Percentiles rank a stretch among this genome's conserved stretches.
phyloP scores from a whole-genome alignment of 2,888 invertebrate species.

The Meliscaeva auricollis region DNA sequence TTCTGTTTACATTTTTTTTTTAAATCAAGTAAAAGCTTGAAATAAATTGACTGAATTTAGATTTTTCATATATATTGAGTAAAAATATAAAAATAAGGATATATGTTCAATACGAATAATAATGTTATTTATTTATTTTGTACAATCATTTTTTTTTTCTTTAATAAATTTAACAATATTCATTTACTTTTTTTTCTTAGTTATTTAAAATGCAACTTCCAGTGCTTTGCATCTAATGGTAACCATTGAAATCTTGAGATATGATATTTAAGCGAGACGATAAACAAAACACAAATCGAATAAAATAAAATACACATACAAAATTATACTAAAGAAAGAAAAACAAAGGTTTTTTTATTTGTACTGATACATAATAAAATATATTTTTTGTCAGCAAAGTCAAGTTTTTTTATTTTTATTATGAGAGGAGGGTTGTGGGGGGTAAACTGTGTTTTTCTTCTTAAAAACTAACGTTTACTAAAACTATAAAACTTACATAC shows the following conservation, averaged over 20 bases:
- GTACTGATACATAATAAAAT: constrained; percentile 67
- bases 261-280: neutral
- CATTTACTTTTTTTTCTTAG: neutral
- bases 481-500: constrained; percentile 73
- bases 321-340: constrained; percentile 10
- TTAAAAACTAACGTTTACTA: constrained; percentile 62
- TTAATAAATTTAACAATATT: neutral
- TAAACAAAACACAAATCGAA: constrained; percentile 32
- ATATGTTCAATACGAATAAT: neutral
- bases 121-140: neutral
- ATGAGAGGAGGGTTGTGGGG: constrained; percentile 55
- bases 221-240: too few relatives aligned
- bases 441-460: constrained; percentile 56
- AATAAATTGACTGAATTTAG: too few relatives aligned
- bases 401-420: constrained; percentile 49
- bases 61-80: too few relatives aligned
- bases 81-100: too few relatives aligned
- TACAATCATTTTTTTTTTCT: neutral
- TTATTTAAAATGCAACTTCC: constrained; percentile 5
- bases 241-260: neutral
- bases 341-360: constrained; percentile 46
- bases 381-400: constrained; percentile 69
- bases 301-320: constrained; percentile 17
- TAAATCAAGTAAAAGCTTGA: too few relatives aligned
- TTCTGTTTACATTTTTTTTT: too few relatives aligned